Base-by-base conservation (phyloP, 2,888 invertebrate species). In the Augiades crinisus region DNA sequence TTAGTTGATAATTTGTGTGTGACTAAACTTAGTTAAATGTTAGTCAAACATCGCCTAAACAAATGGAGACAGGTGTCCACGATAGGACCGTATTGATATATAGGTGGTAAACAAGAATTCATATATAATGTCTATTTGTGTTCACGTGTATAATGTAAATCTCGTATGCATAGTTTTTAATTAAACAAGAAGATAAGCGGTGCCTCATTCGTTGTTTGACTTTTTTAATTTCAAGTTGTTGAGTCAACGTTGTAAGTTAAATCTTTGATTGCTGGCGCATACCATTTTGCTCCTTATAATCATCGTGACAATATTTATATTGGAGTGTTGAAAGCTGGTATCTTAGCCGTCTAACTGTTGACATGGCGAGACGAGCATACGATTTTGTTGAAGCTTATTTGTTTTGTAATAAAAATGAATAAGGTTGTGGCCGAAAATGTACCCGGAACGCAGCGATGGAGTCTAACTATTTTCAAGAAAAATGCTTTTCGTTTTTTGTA, bases 1-100 rank as follows among this genome's bases (percentile, higher is more conserved):
- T 88, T 88, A 87, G 81, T 82, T 84, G 85, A 83, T 87, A 88
- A 88, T 88, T 81, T 81, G 81, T 84, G 81, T 85, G 84, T 76
- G 85, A 82, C 75, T 83, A 78, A 83, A 84, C 76, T 87, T 80
- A 78, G 85, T 88, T 86, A 88, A 88, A 86, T 78, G 78, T 76
- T 74, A 80, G 70, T 64, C 71, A 86, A 87, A 88, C 82, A 87
- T 24, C 57, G 73, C 88, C 88, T 89, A 89, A 87, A 81, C 76
- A 87, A 87, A 89, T 79, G 82, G 70, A 76, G 84, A 83, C 88
- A 89, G 88, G 88, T 89, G 88, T 81, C 78, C 79, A 60, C 70
- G 76, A 80, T 78, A 78, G 74, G 69, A 60, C 40, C 12, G 65
- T 81, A 85, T 84, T 83, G 81, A 81, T 85, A 86, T 78, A 81